Conservation (phyloP, 2,797 vertebrate species). For the Gouania willdenowi region DNA sequence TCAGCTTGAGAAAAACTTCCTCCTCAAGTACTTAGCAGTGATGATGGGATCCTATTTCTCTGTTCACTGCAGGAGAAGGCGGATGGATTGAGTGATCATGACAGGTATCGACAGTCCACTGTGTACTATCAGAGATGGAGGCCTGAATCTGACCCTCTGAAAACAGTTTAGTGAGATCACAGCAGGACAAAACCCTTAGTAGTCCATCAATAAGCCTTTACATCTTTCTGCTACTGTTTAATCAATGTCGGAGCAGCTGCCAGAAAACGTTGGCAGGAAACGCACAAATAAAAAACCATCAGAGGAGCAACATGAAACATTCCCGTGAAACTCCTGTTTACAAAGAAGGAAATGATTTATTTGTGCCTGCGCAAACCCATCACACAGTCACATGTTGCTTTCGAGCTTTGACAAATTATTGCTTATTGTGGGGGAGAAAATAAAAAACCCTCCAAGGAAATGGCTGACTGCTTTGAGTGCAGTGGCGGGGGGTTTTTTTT, state of each 20-base stretch:
- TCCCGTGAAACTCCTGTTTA: constrained; percentile 14
- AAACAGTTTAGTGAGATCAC: constrained; percentile 23
- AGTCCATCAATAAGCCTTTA: constrained; percentile 14
- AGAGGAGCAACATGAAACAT: constrained; percentile 16
- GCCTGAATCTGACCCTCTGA: constrained; percentile 22
- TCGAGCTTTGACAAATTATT: constrained; percentile 33
- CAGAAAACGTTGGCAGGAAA: constrained; percentile 1
- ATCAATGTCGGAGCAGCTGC: neutral
- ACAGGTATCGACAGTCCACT: constrained; percentile 30
- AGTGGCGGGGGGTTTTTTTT: constrained; percentile 27
- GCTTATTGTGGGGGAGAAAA: constrained; percentile 12
- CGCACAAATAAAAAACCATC: constrained; percentile 8
- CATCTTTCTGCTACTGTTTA: constrained; percentile 4
- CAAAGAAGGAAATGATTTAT: constrained; percentile 5
- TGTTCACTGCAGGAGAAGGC: constrained; percentile 40
- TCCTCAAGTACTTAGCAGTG: constrained; percentile 72
- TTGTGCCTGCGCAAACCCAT: constrained; percentile 26
- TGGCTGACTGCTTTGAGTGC: constrained; percentile 35
- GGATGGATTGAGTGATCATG: constrained; percentile 35
- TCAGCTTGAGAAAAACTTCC: constrained; percentile 69
- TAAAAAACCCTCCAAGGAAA: constrained; percentile 1
- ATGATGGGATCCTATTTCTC: constrained; percentile 69
- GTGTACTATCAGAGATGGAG: constrained; percentile 36
- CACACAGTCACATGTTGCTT: constrained; percentile 29
- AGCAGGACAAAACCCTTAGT: constrained; percentile 7